Base-by-base conservation (phyloP, 2,797 vertebrate species). In the Sciurus vulgaris region DNA sequence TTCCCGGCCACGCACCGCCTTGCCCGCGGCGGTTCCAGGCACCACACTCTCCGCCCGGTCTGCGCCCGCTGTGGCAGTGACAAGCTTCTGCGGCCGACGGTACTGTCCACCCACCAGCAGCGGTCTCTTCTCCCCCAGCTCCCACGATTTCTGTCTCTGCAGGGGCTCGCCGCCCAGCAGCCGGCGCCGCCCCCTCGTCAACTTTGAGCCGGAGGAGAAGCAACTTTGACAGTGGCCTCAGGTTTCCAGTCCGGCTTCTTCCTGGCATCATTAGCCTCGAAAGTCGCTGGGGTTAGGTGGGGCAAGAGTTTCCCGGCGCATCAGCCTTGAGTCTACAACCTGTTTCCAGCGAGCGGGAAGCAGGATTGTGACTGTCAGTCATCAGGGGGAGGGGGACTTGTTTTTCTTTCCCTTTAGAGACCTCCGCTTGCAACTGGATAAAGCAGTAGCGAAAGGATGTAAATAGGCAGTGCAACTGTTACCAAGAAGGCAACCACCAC, bases 21-120 rank as follows among this genome's bases (percentile, higher is more conserved):
- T 78, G 95, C 97, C 89, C 90, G 91, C 96, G 83, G 97, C 97
- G 90, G 95, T 56, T 97, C 97, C 97, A 97, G 97, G 97, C 98
- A 95, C 95, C 93, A 1, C 88, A 1, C 86, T 86, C 91, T 59
- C 97, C 88, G 86, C 93, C 86, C 7, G 22, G 70, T 86, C 70
- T 20, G 96, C 81, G 65, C 94, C 77, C 18, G 89, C 91, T 1
- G 90, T 69, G 74, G 65, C 86, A 6, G 44, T 33, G 9, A 81
- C 85, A 2, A 47, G 94, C 95, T 78, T 63, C 81, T 1, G 91
- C 49, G 74, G 92, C 85, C 83, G 22, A 84, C 61, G 12, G 61
- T 93, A 28, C 86, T 0, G 93, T 69, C 73, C 81, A 3, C 77
- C 2, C n/a, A 84, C 44, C 63, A n/a, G 73, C 93, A 13, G 92